Evolutionary conservation across 2,113 vertebrate genomes (phyloP).

Genomic region (Chloropsis hardwickii): DNA sequence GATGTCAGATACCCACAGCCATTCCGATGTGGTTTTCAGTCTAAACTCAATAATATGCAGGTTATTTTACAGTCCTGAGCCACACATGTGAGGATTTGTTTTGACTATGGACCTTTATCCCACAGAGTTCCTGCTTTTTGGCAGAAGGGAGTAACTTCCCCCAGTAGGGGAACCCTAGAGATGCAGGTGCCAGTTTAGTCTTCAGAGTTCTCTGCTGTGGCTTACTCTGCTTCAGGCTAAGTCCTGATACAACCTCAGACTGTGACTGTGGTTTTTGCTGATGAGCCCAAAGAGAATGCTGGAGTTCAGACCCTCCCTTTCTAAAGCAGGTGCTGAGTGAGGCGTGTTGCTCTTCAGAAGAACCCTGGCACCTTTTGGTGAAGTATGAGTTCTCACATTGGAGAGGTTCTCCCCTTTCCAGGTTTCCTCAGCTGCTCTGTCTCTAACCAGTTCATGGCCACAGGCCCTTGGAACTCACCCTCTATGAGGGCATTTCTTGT

Average conservation of each 20-base stretch:
- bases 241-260: fast-evolving
- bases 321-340: not conserved
- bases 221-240: not conserved
- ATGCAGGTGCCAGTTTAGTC: not conserved
- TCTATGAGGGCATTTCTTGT: not conserved
- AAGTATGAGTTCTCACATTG: not conserved
- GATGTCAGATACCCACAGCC: not conserved
- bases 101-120: not conserved
- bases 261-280: not conserved
- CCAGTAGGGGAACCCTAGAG: not conserved
- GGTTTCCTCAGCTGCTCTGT: not conserved
- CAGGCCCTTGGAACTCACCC: not conserved
- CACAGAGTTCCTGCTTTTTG: not conserved
- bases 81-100: fast-evolving
- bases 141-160: not conserved
- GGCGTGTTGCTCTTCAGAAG: not conserved
- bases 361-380: not conserved
- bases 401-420: not conserved
- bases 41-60: not conserved
- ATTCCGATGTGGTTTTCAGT: not conserved
- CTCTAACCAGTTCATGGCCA: not conserved
- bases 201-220: not conserved
- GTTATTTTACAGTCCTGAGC: not conserved
- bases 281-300: not conserved
- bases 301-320: not conserved